Evolutionary conservation across 1,140 invertebrate genomes (phyloP).

Genomic region (Zaprionus nigranus): DNA sequence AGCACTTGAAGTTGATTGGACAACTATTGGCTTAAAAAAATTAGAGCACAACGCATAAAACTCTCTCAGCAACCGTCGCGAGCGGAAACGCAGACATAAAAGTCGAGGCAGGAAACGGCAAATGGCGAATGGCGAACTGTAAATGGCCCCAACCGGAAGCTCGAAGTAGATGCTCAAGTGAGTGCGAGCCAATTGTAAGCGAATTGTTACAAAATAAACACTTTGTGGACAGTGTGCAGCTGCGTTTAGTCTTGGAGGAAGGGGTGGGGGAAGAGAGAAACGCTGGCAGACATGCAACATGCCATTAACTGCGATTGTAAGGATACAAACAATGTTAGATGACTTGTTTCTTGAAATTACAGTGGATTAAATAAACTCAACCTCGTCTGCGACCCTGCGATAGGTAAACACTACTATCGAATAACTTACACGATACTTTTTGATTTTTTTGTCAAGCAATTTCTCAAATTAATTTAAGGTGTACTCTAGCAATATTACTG

Average conservation of each 20-base stretch:
- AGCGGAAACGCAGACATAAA: constrained; percentile 68
- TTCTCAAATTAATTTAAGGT: too few relatives aligned
- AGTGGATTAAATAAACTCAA: not conserved
- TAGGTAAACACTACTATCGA: too few relatives aligned
- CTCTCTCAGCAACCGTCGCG: constrained; percentile 32
- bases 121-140: constrained; percentile 37
- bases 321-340: not conserved
- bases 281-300: not conserved
- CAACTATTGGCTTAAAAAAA: constrained; percentile 76
- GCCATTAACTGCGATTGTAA: not conserved
- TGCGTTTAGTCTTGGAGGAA: not conserved
- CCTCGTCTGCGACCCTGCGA: too few relatives aligned
- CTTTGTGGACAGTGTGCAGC: constrained; percentile 52
- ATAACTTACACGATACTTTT: too few relatives aligned
- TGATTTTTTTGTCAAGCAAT: too few relatives aligned
- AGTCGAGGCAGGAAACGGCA: constrained; percentile 65
- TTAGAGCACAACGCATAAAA: constrained; percentile 77
- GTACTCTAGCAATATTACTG: too few relatives aligned
- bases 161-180: not conserved
- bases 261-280: not conserved
- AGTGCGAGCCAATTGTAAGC: constrained; percentile 42
- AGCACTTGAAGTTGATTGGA: constrained; percentile 78
- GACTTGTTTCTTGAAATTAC: not conserved
- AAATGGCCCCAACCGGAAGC: constrained; percentile 24
- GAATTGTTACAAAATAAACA: constrained; percentile 68